Conservation (phyloP, 2,888 invertebrate species). For the Temnothorax unifasciatus region DNA sequence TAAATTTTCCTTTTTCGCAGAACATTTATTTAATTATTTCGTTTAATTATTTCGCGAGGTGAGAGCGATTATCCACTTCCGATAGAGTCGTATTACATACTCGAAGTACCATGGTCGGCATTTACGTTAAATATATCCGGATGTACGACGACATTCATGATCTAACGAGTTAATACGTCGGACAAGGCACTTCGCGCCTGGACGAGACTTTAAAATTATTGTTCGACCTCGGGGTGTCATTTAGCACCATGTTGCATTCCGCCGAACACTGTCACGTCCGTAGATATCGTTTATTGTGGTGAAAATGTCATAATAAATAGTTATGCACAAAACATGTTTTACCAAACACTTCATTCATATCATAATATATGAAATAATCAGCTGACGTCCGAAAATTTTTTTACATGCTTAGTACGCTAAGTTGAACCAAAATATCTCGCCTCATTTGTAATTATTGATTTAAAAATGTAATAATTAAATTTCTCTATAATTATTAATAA, state of each 20-base stretch:
- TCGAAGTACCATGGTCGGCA: not conserved
- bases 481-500: conserved; percentile 4
- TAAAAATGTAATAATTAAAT: conserved; percentile 10
- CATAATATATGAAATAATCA: not conserved
- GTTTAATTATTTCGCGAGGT: conserved; percentile 1
- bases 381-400: not conserved
- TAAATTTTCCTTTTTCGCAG: not conserved
- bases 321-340: not conserved
- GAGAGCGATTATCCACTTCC: not conserved
- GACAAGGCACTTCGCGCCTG: conserved; percentile 7
- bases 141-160: conserved; percentile 22
- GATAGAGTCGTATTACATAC: not conserved
- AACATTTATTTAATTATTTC: not conserved
- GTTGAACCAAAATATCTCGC: not conserved
- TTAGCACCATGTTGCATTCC: not conserved
- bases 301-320: not conserved
- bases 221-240: conserved; percentile 20
- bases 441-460: conserved; percentile 10
- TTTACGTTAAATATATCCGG: conserved; percentile 31
- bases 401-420: not conserved
- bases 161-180: conserved; percentile 45
- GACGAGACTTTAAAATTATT: conserved; percentile 31
- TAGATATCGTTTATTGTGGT: not conserved
- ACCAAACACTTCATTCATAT: conserved; percentile 9
- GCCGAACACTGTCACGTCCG: not conserved